A percentile compares a stretch with the other conserved stretches of the same genome.
Evolutionary conservation across 2,797 vertebrate species (phyloP).

Genomic region (Sciaenops ocellatus): DNA sequence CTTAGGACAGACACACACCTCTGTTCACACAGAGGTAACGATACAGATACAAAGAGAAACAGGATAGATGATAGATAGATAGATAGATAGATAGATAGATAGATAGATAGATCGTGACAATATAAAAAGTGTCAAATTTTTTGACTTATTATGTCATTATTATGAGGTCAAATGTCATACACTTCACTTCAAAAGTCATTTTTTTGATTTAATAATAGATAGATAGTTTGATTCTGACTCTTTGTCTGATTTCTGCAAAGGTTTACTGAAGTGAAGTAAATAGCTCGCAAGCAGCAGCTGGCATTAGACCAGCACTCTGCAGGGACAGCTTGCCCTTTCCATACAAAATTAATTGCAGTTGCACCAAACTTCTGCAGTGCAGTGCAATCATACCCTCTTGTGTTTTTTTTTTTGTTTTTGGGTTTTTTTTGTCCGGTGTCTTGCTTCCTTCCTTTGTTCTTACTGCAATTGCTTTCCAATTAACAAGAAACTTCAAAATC

Average conservation of each 20-base stretch:
- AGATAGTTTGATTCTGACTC: background rate
- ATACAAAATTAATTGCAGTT: slow-evolving; percentile 19
- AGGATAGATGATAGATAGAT: background rate
- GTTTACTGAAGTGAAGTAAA: slow-evolving; percentile 1
- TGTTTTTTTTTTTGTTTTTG: background rate
- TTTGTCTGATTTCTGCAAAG: background rate
- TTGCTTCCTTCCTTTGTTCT: background rate
- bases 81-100: background rate
- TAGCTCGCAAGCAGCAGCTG: background rate
- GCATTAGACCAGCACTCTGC: slow-evolving; percentile 1
- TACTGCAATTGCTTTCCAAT: background rate
- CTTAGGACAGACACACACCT: background rate
- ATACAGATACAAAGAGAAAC: background rate
- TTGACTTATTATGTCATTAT: too few species aligned
- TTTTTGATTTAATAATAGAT: background rate
- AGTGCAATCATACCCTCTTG: background rate
- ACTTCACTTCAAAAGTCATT: too few species aligned
- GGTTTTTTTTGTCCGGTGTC: background rate
- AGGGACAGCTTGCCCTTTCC: slow-evolving; percentile 33
- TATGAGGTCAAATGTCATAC: too few species aligned
- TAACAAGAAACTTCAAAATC: background rate
- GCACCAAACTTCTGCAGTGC: slow-evolving; percentile 33
- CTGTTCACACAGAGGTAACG: background rate
- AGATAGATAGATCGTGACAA: background rate
- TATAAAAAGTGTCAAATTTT: too few species aligned